A percentile compares a stretch with the other conserved stretches of the same genome.
phyloP scores from a whole-genome alignment of 2,113 vertebrate species.

The Thryonomys swinderianus region DNA sequence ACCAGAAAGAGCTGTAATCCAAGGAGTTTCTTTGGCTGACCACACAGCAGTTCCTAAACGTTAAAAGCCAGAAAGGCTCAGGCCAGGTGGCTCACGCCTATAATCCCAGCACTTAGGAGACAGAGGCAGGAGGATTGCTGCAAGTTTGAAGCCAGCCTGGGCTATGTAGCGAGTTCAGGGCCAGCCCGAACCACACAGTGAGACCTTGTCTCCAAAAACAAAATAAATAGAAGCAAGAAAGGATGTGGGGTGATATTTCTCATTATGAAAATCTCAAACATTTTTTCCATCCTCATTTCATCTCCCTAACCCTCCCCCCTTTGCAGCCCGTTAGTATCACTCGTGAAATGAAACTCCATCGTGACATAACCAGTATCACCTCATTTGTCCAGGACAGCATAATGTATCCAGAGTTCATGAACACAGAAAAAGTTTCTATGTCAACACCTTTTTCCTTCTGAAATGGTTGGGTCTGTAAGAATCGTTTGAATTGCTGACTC shows the following conservation, averaged over 20 bases:
- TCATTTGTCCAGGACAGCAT: not conserved
- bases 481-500: slow-evolving; percentile 16
- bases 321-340: not conserved
- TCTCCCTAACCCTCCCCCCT: not conserved
- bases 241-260: not conserved
- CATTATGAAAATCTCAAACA: not conserved
- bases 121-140: too few relatives aligned
- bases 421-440: not conserved
- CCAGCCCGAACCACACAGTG: too few relatives aligned
- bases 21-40: not conserved
- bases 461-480: not conserved
- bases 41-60: not conserved
- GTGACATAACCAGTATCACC: not conserved
- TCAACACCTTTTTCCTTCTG: not conserved
- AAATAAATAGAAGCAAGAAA: not conserved
- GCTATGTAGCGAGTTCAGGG: too few relatives aligned
- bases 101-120: too few relatives aligned
- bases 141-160: too few relatives aligned
- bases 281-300: not conserved
- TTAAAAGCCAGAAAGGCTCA: not conserved
- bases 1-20: not conserved
- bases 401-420: not conserved
- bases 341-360: not conserved
- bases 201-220: too few relatives aligned
- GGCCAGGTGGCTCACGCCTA: too few relatives aligned